Evolutionary conservation across 2,888 invertebrate genomes (phyloP), one percentile per base, ranked within the genome.

Genomic region (Calameuta idolon): DNA sequence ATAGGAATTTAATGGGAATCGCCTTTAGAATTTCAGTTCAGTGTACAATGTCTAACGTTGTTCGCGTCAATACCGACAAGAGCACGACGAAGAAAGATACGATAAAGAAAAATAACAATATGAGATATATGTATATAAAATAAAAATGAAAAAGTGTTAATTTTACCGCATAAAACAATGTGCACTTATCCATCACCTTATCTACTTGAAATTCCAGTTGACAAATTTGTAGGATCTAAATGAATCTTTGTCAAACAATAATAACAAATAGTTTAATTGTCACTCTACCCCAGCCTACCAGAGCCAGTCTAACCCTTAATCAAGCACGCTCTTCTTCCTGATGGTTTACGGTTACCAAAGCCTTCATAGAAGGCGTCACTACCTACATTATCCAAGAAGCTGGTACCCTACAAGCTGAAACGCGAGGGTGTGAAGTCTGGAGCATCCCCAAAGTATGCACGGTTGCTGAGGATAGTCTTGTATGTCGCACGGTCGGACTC

Each of bases 401-500:
- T 23, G 55, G 9, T 23, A 55, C 55, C 55, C 55, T 9, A 23
- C 55, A 55, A 55, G 23, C 23, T 55, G 55, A 55, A 55, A 55
- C 55, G 55, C 55, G 76, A 79, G 81, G 78, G 82, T 80, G 82
- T 79, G 77, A 82, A 81, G 81, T 75, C 81, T 83, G 83, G 83
- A 82, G 76, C 79, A 75, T 81, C 78, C 83, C 86, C 85, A 85
- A 86, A 81, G 81, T 82, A 84, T 83, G 82, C 83, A 80, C 80
- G 79, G 55, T 2, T 55, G 55, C 55, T 55, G 55, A 77, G 82
- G 79, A 77, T 78, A 79, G 80, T 81, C 79, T 84, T 79, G 82
- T 79, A 82, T 83, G 81, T 55, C 40, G 76, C 71, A 73, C 77
- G 79, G 74, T 31, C 76, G 76, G 75, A 75, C 77, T 73, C 77